Percentiles rank a stretch among this genome's conserved stretches.
Evolutionary conservation across 2,797 vertebrate genomes (phyloP).

Genomic region (Hypotaenidia okinawae): DNA sequence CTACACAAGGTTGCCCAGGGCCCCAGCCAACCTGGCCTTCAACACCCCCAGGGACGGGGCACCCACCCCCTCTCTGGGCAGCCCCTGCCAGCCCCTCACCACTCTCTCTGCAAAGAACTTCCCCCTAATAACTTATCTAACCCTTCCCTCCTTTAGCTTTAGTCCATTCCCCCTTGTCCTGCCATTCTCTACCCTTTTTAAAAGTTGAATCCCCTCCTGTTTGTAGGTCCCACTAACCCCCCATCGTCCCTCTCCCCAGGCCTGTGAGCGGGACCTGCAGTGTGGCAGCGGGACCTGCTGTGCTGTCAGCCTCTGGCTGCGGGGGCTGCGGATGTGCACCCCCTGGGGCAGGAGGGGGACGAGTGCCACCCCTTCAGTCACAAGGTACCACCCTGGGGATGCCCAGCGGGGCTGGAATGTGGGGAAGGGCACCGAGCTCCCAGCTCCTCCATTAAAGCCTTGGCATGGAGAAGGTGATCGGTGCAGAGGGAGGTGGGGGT

Average conservation of each 20-base stretch:
- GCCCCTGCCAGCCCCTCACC: too few relatives aligned
- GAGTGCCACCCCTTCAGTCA: conserved; percentile 91
- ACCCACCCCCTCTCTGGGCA: too few relatives aligned
- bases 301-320: conserved; percentile 91
- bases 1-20: too few relatives aligned
- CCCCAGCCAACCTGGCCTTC: too few relatives aligned
- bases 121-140: too few relatives aligned
- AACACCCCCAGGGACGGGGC: too few relatives aligned
- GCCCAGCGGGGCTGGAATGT: neutral
- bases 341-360: conserved; percentile 87
- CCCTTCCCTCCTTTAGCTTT: too few relatives aligned
- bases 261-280: conserved; percentile 89
- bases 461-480: neutral
- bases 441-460: accelerated
- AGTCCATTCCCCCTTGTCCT: too few relatives aligned
- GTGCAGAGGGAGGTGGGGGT: too few relatives aligned
- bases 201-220: too few relatives aligned
- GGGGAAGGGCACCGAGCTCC: neutral
- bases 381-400: conserved; percentile 78
- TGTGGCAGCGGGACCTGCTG: conserved; percentile 89
- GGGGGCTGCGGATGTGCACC: conserved; percentile 89
- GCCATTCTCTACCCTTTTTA: too few relatives aligned
- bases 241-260: conserved; percentile 65
- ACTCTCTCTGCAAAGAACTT: too few relatives aligned
- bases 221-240: neutral